Base-by-base conservation (phyloP, 2,797 vertebrate genomes). In the Anguilla pacifica region DNA sequence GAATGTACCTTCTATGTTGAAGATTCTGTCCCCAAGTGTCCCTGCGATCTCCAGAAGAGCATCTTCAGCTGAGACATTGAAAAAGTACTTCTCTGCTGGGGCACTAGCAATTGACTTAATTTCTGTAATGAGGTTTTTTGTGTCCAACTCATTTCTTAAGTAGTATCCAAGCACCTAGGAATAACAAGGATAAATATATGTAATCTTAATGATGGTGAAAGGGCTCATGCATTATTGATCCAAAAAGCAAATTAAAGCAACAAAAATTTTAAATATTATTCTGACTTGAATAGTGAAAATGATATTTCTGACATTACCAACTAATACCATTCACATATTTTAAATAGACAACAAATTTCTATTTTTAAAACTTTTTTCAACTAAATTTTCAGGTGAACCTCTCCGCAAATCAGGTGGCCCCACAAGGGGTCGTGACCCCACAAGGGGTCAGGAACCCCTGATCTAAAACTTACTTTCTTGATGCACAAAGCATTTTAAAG, bases 1-100 rank as follows among this genome's bases (percentile, higher is more conserved):
- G n/a, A 43, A 35, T 85, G 39, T 88, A 97, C 98, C 98, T 96
- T 99, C 98, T 88, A 99, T 98, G 93, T 97, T 98, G 94, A 99
- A 99, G 95, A 99, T 99, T 4, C 97, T 97, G 88, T 97, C 97
- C 74, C 98, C 97, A 84, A 99, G 93, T 0, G 97, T 95, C 85
- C 97, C 98, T 61, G 97, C 97, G 72, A 99, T 98, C 92, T 97
- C 97, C 87, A 97, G 95, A 10, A 99, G 96, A 0, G 95, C 97
- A 0, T 94, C 97, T 90, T 99, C 98, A 59, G 97, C 97, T 0
- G 98, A 97, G 86, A 99, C 98, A 1, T 98, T 98, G 92, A 98
- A 99, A 93, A 98, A 99, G 92, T 94, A 97, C 67, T 96, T 98
- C 31, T 97, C 97, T 88, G 95, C 96, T 59, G 98, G 98, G 70